These are phyloP conservation scores for Oxycera nigricornis DNA, from an alignment of 2,888 invertebrate genomes.

Conservation along the genomic window DNA sequence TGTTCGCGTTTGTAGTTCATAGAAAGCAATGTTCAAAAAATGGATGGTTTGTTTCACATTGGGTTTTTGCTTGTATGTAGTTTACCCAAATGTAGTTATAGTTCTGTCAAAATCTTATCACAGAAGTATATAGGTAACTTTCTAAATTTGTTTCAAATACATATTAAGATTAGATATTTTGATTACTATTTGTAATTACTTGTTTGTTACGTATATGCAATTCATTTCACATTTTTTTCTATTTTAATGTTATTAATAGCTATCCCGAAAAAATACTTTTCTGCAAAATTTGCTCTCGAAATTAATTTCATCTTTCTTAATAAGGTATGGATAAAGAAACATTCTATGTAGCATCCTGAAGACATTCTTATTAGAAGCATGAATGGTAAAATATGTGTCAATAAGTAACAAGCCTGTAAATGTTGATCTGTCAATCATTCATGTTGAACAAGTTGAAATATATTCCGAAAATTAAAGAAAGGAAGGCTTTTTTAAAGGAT, in stretches of 20 bases:
- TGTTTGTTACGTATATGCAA: slow-evolving; percentile 44
- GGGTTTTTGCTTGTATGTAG: slow-evolving; percentile 3
- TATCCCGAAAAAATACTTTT: too few species aligned
- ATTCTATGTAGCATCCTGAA: too few species aligned
- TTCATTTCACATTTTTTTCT: slow-evolving; percentile 38
- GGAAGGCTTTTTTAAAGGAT: not conserved
- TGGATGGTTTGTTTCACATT: slow-evolving; percentile 35
- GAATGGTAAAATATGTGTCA: too few species aligned
- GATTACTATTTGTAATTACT: slow-evolving; percentile 15
- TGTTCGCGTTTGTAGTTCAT: not conserved
- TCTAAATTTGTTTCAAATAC: slow-evolving; percentile 23
- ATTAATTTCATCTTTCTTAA: too few species aligned
- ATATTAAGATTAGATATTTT: slow-evolving; percentile 16
- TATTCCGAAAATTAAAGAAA: too few species aligned
- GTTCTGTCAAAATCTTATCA: slow-evolving; percentile 45
- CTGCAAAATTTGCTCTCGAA: too few species aligned
- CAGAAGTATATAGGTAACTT: slow-evolving; percentile 43
- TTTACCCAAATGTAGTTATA: not conserved
- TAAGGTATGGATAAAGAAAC: too few species aligned
- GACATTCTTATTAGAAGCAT: too few species aligned
- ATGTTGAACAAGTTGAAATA: too few species aligned
- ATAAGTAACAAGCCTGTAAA: too few species aligned
- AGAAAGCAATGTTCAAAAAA: slow-evolving; percentile 28
- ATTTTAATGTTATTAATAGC: too few species aligned
- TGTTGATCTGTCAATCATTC: too few species aligned